Percentiles rank a stretch among this genome's conserved stretches.
Conservation (phyloP, 1,140 invertebrate genomes). For the Orius laevigatus region DNA sequence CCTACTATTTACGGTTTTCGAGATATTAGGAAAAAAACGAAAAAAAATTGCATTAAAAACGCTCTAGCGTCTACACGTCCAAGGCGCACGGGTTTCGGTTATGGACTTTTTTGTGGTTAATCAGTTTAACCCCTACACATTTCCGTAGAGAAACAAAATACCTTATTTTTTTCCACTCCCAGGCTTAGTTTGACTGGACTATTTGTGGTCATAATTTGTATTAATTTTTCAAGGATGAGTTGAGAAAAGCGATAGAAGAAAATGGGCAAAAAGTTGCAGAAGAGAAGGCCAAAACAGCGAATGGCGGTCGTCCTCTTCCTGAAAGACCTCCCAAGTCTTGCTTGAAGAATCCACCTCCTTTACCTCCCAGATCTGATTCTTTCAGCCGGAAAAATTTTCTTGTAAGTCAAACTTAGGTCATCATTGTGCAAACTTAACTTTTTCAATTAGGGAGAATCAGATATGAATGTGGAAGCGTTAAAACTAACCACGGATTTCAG, state of each 20-base stretch:
- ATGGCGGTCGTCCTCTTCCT: slow-evolving; percentile 15
- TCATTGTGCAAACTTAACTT: neutral
- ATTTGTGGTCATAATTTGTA: slow-evolving; percentile 7
- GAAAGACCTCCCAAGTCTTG: slow-evolving; percentile 33
- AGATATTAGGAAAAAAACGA: no score
- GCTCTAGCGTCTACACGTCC: no score
- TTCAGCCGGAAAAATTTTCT: slow-evolving; percentile 24
- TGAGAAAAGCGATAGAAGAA: neutral
- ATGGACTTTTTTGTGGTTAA: no score
- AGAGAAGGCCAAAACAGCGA: neutral
- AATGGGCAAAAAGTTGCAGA: neutral
- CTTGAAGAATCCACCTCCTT: slow-evolving; percentile 32
- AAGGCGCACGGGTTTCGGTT: no score
- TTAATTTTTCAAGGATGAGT: neutral
- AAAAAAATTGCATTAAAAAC: no score
- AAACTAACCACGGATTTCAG: slow-evolving; percentile 15
- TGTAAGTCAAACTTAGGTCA: neutral
- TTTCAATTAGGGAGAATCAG: slow-evolving; percentile 8
- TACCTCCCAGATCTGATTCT: slow-evolving; percentile 33
- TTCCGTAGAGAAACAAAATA: no score
- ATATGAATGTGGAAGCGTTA: slow-evolving; percentile 15
- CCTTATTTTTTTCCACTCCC: no score
- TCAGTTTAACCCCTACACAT: no score
- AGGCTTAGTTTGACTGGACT: slow-evolving; percentile 21
- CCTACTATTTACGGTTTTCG: no score